These are phyloP conservation scores for Galeopterus variegatus DNA, from an alignment of 2,113 vertebrate species.

Conservation along the genomic window DNA sequence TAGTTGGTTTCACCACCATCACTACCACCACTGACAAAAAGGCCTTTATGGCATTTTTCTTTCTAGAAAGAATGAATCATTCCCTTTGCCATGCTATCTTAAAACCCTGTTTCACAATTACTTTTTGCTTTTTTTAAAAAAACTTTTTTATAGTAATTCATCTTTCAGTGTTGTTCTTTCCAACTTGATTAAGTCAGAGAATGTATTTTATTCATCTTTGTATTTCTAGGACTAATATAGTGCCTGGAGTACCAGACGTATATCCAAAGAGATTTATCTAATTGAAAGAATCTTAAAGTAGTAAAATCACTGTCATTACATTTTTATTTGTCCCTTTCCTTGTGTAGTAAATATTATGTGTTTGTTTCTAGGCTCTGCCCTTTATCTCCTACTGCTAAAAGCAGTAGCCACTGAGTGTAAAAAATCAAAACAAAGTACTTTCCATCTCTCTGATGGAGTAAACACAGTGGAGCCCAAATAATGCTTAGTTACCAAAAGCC, in stretches of 20 bases:
- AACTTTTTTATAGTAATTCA: not conserved
- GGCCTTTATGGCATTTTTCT: not conserved
- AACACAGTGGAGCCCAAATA: constrained; percentile 81
- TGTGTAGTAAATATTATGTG: not conserved
- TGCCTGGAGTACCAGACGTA: not conserved
- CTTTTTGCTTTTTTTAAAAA: constrained; percentile 7
- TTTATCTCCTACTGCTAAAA: constrained; percentile 72
- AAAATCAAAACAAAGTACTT: constrained; percentile 84
- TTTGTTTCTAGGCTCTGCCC: constrained; percentile 38
- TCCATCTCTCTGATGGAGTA: constrained; percentile 75
- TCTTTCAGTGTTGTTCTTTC: not conserved
- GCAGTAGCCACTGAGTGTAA: constrained; percentile 75
- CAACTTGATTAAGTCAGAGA: not conserved
- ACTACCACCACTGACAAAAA: not conserved
- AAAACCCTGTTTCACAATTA: not conserved
- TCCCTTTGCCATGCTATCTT: not conserved
- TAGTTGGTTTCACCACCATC: not conserved
- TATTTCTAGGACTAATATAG: not conserved
- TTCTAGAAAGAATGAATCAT: constrained; percentile 14
- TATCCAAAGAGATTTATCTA: not conserved
- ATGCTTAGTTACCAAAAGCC: constrained; percentile 85
- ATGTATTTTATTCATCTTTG: constrained; percentile 18
- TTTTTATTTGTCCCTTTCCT: constrained; percentile 16
- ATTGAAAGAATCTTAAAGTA: not conserved
- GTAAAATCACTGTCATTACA: not conserved